Percentiles rank a stretch among this genome's conserved stretches.
These are phyloP conservation scores for Lanius collurio DNA, from an alignment of 2,113 vertebrate genomes.

Conservation along the genomic window DNA sequence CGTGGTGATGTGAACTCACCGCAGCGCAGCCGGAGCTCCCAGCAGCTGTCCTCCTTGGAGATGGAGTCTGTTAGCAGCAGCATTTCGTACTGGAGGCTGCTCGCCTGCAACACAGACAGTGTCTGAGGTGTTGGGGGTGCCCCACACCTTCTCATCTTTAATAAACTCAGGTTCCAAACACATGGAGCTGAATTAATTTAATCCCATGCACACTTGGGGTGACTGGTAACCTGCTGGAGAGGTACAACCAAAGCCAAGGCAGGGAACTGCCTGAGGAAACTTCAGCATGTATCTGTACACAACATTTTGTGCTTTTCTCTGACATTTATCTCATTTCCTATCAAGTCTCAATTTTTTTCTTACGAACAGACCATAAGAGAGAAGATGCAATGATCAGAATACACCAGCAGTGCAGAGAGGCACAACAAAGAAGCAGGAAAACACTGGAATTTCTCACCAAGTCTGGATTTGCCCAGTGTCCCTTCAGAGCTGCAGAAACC, in stretches of 20 bases:
- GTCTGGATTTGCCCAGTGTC: constrained; percentile 98
- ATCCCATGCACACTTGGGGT: background rate
- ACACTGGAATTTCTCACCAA: constrained; percentile 77
- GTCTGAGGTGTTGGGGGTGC: background rate
- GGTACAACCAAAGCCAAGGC: background rate
- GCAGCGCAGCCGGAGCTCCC: constrained; percentile 94
- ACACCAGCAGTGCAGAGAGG: background rate
- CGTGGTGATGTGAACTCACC: constrained; percentile 70
- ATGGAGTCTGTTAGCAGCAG: constrained; percentile 96
- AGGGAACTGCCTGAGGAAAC: background rate
- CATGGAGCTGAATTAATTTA: background rate
- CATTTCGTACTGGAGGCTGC: constrained; percentile 98
- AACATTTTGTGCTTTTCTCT: background rate
- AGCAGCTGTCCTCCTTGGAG: constrained; percentile 96
- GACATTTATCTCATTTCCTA: background rate
- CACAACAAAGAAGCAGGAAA: background rate
- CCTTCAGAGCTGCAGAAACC: constrained; percentile 94
- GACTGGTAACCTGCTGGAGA: background rate
- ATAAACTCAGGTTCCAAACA: background rate
- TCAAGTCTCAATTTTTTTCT: background rate
- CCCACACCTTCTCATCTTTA: background rate
- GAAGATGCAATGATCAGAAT: background rate
- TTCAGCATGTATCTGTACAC: background rate
- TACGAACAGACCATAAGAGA: background rate
- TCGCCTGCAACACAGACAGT: constrained; percentile 77